Conservation (phyloP, 2,888 invertebrate species). For the Philhelius pedissequus region DNA sequence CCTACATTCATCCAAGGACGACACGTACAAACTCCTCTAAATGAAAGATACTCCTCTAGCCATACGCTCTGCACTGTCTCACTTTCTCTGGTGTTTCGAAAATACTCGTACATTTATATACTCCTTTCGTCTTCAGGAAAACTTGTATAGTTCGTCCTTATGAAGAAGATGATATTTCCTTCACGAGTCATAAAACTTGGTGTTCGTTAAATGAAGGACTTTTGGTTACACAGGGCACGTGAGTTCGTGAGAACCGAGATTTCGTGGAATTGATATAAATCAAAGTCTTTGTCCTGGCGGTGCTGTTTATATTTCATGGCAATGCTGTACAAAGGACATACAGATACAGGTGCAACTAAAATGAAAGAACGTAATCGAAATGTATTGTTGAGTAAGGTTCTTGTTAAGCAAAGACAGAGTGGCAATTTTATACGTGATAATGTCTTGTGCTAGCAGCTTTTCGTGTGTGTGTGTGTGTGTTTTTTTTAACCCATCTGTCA, state of each 20-base stretch:
- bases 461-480: too few species aligned
- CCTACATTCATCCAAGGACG: conserved; percentile 17
- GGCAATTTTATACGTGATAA: conserved; percentile 24
- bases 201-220: conserved; percentile 65
- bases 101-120: neutral
- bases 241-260: conserved; percentile 45
- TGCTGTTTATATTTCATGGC: neutral
- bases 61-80: too few species aligned
- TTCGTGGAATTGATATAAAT: conserved; percentile 44
- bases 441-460: neutral
- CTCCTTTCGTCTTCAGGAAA: too few species aligned
- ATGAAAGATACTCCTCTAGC: neutral
- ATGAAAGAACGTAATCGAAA: neutral
- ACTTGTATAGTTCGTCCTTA: neutral
- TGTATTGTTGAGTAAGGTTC: neutral
- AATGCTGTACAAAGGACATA: neutral
- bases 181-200: conserved; percentile 64
- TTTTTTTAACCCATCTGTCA: neutral
- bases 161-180: conserved; percentile 11
- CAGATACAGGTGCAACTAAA: neutral
- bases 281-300: conserved; percentile 27
- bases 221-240: conserved; percentile 47
- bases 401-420: conserved; percentile 1
- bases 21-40: neutral
- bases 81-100: neutral